A percentile compares a stretch with the other conserved stretches of the same genome.
phyloP scores from a whole-genome alignment of 2,113 vertebrate species.

The Carassius carassius region DNA sequence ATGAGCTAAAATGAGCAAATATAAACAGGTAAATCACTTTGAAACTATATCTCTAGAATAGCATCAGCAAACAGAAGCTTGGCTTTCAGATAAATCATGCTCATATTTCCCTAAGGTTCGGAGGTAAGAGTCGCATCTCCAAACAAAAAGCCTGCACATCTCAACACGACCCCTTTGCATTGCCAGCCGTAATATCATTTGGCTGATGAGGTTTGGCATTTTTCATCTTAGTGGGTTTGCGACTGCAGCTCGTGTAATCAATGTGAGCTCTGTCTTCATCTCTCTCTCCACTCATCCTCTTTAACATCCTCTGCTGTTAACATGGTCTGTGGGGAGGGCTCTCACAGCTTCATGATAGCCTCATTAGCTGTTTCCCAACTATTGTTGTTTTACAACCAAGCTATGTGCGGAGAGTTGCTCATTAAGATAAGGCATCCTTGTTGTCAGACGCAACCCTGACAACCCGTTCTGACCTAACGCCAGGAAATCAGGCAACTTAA shows the following conservation, averaged over 20 bases:
- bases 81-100: constrained; percentile 68
- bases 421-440: constrained; percentile 81
- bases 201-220: constrained; percentile 71
- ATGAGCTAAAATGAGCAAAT: constrained; percentile 30
- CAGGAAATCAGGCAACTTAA: constrained; percentile 68
- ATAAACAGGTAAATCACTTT: constrained; percentile 29
- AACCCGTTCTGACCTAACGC: constrained; percentile 68
- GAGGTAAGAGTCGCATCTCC: constrained; percentile 59
- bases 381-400: constrained; percentile 84
- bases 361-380: constrained; percentile 82
- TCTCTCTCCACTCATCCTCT: constrained; percentile 54
- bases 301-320: constrained; percentile 66
- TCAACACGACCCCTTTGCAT: constrained; percentile 42
- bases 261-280: constrained; percentile 70
- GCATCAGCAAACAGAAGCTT: constrained; percentile 9
- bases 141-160: constrained; percentile 60
- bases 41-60: constrained; percentile 32
- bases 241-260: constrained; percentile 71
- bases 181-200: constrained; percentile 69
- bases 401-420: constrained; percentile 81
- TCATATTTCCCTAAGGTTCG: constrained; percentile 75
- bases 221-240: constrained; percentile 68
- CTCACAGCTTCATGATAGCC: constrained; percentile 80
- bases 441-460: constrained; percentile 70
- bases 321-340: constrained; percentile 73